Conservation (phyloP, 2,113 vertebrate genomes). For the Notarius lentiginosus region DNA sequence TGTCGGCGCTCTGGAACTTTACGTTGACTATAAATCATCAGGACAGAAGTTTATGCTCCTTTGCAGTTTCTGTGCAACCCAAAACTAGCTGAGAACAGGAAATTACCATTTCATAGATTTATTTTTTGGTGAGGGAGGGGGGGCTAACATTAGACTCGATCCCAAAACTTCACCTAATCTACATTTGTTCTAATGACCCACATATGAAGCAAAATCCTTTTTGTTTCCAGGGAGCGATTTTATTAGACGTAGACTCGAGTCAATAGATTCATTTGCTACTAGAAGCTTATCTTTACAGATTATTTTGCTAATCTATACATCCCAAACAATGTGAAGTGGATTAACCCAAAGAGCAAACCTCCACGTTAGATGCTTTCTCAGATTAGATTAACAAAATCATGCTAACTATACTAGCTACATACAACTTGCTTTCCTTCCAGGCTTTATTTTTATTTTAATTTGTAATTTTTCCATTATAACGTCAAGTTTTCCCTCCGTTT, state of each 20-base stretch:
- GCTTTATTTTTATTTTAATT: background rate
- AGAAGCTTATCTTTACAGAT: conserved; percentile 61
- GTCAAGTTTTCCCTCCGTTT: background rate
- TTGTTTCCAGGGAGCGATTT: conserved; percentile 30
- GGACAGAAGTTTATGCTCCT: background rate
- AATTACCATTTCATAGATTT: too few relatives aligned
- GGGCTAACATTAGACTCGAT: background rate
- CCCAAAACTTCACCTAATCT: conserved; percentile 78
- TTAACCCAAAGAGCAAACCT: conserved; percentile 38
- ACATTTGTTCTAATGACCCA: conserved; percentile 79
- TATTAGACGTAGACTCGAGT: conserved; percentile 44
- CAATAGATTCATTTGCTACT: conserved; percentile 58
- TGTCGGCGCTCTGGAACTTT: background rate
- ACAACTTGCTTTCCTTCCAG: background rate
- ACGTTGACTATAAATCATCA: background rate
- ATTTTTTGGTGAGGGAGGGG: too few relatives aligned
- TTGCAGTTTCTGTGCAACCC: background rate
- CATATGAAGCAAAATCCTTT: conserved; percentile 61
- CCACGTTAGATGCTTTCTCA: too few relatives aligned
- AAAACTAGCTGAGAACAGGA: background rate
- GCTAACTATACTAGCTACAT: background rate
- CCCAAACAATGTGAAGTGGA: conserved; percentile 36
- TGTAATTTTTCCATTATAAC: background rate
- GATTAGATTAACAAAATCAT: background rate
- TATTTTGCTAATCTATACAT: conserved; percentile 57